Percentiles rank a stretch among this genome's conserved stretches.
phyloP scores from a whole-genome alignment of 2,888 invertebrate genomes.

The Drosophila barbarae region DNA sequence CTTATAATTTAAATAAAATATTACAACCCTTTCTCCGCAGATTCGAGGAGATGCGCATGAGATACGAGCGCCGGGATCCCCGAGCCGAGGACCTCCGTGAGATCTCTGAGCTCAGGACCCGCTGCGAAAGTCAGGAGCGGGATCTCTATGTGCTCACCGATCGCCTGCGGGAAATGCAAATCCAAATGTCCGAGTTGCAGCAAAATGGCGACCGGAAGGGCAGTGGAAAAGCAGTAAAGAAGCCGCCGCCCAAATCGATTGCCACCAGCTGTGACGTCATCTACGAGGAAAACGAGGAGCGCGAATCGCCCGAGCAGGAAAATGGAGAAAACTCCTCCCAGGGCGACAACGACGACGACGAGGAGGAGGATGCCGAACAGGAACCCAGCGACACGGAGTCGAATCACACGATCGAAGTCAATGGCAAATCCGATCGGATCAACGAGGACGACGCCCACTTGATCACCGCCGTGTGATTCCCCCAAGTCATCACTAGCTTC shows the following conservation, averaged over 20 bases:
- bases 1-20: accelerated
- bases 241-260: slow-evolving; percentile 78
- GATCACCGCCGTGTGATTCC: slow-evolving; percentile 70
- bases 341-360: slow-evolving; percentile 33
- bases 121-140: slow-evolving; percentile 82
- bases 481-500: not conserved
- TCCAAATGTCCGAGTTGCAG: slow-evolving; percentile 78
- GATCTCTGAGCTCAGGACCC: slow-evolving; percentile 81
- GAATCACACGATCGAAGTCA: slow-evolving; percentile 62
- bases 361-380: slow-evolving; percentile 40
- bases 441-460: slow-evolving; percentile 73
- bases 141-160: slow-evolving; percentile 82
- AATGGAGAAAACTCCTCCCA: slow-evolving; percentile 40
- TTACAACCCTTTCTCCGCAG: slow-evolving; percentile 63
- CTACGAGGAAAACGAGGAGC: slow-evolving; percentile 79
- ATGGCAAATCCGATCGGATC: slow-evolving; percentile 59
- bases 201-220: slow-evolving; percentile 56
- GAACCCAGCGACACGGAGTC: slow-evolving; percentile 64
- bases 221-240: slow-evolving; percentile 64
- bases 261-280: slow-evolving; percentile 80
- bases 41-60: slow-evolving; percentile 82
- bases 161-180: slow-evolving; percentile 82
- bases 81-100: slow-evolving; percentile 82
- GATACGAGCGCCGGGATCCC: slow-evolving; percentile 82
- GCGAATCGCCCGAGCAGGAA: slow-evolving; percentile 68